Conservation (phyloP, 53 echinoderm and acorn worm genomes). For the Holothuria leucospilota region DNA sequence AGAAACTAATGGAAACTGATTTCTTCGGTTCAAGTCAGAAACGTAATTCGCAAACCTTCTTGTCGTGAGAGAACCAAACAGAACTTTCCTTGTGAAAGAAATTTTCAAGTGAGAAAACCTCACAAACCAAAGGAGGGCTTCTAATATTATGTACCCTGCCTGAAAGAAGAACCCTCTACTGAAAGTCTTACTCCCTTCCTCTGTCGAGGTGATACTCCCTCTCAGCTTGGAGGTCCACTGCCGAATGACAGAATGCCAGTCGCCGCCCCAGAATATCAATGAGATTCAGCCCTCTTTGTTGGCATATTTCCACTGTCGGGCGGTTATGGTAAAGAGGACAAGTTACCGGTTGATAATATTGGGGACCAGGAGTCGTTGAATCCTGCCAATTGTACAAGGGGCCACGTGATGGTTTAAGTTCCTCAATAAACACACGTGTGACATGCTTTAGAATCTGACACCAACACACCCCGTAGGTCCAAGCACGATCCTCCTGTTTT, state of each 20-base stretch:
- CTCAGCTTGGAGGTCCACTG: constrained; percentile 29
- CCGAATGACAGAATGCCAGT: constrained; percentile 23
- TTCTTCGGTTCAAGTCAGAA: background rate
- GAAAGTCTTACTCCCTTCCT: too few relatives aligned
- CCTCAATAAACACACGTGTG: constrained; percentile 39
- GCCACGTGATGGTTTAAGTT: constrained; percentile 34
- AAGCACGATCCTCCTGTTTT: background rate
- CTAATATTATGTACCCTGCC: too few relatives aligned
- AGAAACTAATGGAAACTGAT: constrained; percentile 26
- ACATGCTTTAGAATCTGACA: constrained; percentile 36
- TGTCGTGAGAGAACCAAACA: too few relatives aligned
- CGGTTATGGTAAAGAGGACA: background rate
- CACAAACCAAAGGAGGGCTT: too few relatives aligned
- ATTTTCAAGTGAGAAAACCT: too few relatives aligned
- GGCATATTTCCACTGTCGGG: background rate
- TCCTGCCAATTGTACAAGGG: too few relatives aligned
- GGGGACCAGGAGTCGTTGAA: too few relatives aligned
- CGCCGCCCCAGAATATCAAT: constrained; percentile 26
- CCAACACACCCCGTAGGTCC: constrained; percentile 33
- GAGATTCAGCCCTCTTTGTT: constrained; percentile 4
- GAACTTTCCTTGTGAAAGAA: too few relatives aligned
- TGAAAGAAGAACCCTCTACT: too few relatives aligned
- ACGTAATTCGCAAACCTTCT: too few relatives aligned
- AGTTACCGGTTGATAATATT: too few relatives aligned
- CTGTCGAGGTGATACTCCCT: background rate